Evolutionary conservation across 2,888 invertebrate genomes (phyloP).

Genomic region (Ormyrus rosae): DNA sequence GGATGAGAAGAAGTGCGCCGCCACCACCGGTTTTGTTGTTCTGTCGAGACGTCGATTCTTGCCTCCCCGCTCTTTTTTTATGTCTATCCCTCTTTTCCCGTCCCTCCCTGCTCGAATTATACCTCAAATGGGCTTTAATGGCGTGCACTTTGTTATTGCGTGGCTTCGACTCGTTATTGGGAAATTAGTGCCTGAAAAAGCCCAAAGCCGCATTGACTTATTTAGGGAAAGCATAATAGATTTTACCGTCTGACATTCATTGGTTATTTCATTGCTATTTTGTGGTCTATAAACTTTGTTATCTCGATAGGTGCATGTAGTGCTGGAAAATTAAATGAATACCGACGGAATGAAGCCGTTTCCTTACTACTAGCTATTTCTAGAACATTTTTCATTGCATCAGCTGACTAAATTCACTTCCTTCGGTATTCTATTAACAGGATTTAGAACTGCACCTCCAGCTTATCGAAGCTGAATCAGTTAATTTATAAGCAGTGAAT

Average conservation of each 20-base stretch:
- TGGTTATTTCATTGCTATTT: slow-evolving; percentile 24
- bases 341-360: too few species aligned
- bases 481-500: too few species aligned
- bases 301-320: not conserved
- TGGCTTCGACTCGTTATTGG: too few species aligned
- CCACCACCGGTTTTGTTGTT: not conserved
- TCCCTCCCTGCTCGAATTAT: not conserved
- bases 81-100: not conserved
- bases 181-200: not conserved
- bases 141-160: slow-evolving; percentile 18
- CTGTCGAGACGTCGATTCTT: not conserved
- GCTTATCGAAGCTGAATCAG: too few species aligned
- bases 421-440: too few species aligned
- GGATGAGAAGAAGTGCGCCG: not conserved
- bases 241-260: slow-evolving; percentile 13
- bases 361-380: not conserved
- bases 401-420: too few species aligned
- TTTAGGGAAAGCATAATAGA: slow-evolving; percentile 10
- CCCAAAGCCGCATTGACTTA: slow-evolving; percentile 1
- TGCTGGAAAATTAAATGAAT: slow-evolving; percentile 17
- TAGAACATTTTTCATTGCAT: not conserved
- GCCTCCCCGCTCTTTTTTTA: not conserved
- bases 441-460: too few species aligned
- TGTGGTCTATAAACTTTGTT: not conserved
- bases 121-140: not conserved